Base-by-base conservation (phyloP, 1,140 invertebrate genomes). In the Drosophila sp. region DNA sequence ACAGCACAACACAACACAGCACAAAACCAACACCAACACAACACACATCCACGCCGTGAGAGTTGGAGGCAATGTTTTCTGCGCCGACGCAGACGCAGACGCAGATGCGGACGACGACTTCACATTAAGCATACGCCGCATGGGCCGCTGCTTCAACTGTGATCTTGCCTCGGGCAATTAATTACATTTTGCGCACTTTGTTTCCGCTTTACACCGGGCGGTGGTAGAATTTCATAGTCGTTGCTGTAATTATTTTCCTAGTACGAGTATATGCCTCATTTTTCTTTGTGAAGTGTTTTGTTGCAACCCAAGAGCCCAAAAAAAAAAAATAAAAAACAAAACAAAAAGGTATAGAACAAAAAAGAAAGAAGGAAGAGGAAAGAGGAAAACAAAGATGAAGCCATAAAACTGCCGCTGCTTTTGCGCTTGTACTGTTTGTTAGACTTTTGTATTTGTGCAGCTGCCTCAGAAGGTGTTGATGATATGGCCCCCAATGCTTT, bases 141-240 rank as follows among this genome's bases (percentile, higher is more conserved):
- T 72, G 38, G 63, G 46, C 70, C 25, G 40, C 62, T 45, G 34
- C 41, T 13, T 48, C 21, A 36, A 34, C 27, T 67, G 36, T 57
- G 36, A 50, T 56, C 2, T 61, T 41, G 53, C 43, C 46, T 67
- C 21, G 40, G 63, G 75, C 82, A 87, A 87, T 87, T 87, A 89
- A 87, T 87, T 87, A 89, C 82, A 89, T 87, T 86, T 89, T 87
- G 82, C 82, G 82, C 83, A 86, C 82, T 87, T 87, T 82, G 72
- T 86, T 86, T 86, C 82, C 82, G 82, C 69, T 78, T 78, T 78
- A 63, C 76, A 76, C 72, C 54, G 71, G 21, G 62, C 53, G 29
- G 34, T 72, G 80, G 46, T 73, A 78, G 78, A 84, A 78, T 81
- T 84, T 87, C 59, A 70, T 62, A 67, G 58, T 72, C 59, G 41